Base-by-base conservation (phyloP, 1,140 invertebrate genomes). In the Leptestheria dahalacensis region DNA sequence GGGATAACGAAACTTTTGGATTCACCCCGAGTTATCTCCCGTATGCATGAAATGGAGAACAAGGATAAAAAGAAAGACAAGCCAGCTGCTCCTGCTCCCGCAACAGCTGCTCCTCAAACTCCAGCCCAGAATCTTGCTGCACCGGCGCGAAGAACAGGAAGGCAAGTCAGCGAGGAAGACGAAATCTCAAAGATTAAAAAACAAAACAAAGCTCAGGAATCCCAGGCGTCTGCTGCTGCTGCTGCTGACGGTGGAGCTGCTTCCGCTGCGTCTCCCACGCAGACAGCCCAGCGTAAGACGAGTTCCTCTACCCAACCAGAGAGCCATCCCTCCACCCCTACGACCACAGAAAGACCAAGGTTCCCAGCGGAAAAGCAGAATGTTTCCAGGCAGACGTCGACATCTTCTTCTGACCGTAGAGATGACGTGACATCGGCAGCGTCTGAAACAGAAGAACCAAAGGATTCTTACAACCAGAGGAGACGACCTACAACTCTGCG, bases 1-100 rank as follows among this genome's bases (percentile, higher is more conserved):
- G 91, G 90, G 48, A 90, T 94, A 67, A 86, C 87, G 53, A 77
- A 87, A n/a, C 72, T 93, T 2, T 81, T 81, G n/a, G 91, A 94
- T 69, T 91, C 87, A 29, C 85, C 88, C 0, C 76, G 88, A 48
- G 86, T 92, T 0, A 90, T 93, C 79, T 87, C 88, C 70, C 82
- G 88, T 52, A 75, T 93, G 55, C 82, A 90, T 65, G 88, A 91
- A 63, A 81, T 79, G 55, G 84, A 88, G 64, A 81, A 79, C 60
- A 78, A 78, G 41, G 81, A 81, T 21, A 86, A 86, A 66, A 82
- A 85, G 66, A 77, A 78, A 60, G 63, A 66, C 25, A 81, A 83
- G 64, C 61, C 60, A 18, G 68, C 74, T 47, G 68, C 71, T 52
- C 75, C 78, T 62, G 73, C 78, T 24, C 74, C 77, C 4, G 70